A percentile compares a stretch with the other conserved stretches of the same genome.
phyloP scores from a whole-genome alignment of 2,888 invertebrate genomes.

The Automeris io region DNA sequence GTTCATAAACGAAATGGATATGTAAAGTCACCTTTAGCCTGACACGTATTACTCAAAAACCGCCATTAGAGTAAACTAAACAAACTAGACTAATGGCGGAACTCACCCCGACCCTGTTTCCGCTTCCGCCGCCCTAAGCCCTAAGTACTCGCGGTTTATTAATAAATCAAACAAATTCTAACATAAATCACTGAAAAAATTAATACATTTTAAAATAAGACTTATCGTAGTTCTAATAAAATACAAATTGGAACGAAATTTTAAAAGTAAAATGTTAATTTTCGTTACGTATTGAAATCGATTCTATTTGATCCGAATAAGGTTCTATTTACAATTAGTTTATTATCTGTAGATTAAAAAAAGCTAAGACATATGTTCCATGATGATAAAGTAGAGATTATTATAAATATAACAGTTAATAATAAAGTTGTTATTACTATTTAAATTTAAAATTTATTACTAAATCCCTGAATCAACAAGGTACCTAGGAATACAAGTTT shows the following conservation, averaged over 20 bases:
- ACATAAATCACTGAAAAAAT: constrained; percentile 32
- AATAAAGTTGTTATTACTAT: neutral
- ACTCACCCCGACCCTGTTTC: constrained; percentile 33
- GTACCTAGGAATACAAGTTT: no score
- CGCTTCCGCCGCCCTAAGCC: constrained; percentile 27
- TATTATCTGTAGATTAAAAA: neutral
- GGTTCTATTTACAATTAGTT: neutral
- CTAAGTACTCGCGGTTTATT: constrained; percentile 30
- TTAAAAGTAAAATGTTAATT: neutral
- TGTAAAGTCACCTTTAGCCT: constrained; percentile 21
- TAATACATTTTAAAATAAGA: neutral
- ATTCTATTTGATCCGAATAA: neutral
- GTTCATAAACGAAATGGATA: constrained; percentile 4
- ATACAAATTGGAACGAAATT: neutral
- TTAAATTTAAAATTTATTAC: no score
- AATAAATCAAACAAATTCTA: constrained; percentile 37
- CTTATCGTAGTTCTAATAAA: neutral
- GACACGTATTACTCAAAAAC: constrained; percentile 28
- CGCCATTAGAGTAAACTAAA: constrained; percentile 35
- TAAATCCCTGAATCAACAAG: no score
- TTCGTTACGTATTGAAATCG: neutral
- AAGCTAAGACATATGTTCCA: neutral
- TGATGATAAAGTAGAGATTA: constrained; percentile 1
- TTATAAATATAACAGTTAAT: neutral
- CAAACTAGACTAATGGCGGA: constrained; percentile 44